Percentiles rank a stretch among this genome's conserved stretches.
phyloP scores from a whole-genome alignment of 2,797 vertebrate species.

The Acomys russatus region DNA sequence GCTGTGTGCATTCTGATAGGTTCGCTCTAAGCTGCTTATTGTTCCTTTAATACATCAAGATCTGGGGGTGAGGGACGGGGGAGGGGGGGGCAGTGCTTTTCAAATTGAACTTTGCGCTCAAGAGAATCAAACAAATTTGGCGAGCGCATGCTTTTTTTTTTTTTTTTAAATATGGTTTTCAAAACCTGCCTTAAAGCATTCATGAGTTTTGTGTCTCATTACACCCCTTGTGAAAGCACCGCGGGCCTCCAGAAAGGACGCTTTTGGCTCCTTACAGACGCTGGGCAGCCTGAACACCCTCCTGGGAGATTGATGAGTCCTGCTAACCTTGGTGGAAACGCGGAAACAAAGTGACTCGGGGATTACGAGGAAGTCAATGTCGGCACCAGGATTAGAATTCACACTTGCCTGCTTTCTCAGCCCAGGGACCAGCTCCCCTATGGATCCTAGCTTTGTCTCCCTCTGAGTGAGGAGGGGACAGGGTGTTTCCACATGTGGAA shows the following conservation, averaged over 20 bases:
- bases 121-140: slow-evolving; percentile 50
- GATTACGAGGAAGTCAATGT: slow-evolving; percentile 82
- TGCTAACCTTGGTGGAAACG: slow-evolving; percentile 76
- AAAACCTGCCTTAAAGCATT: slow-evolving; percentile 41
- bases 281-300: slow-evolving; percentile 64
- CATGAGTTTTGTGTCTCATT: slow-evolving; percentile 50
- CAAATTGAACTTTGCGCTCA: slow-evolving; percentile 36
- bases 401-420: slow-evolving; percentile 82
- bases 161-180: slow-evolving; percentile 49
- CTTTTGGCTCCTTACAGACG: slow-evolving; percentile 57
- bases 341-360: slow-evolving; percentile 77
- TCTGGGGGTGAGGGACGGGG: neutral
- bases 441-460: slow-evolving; percentile 65
- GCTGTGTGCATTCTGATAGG: neutral
- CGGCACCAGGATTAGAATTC: slow-evolving; percentile 83
- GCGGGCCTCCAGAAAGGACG: slow-evolving; percentile 27
- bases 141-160: neutral
- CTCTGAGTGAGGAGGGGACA: slow-evolving; percentile 25
- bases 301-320: slow-evolving; percentile 81
- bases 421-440: slow-evolving; percentile 65
- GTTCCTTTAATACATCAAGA: neutral
- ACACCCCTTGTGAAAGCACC: neutral
- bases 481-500: slow-evolving; percentile 68
- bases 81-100: slow-evolving; percentile 16
- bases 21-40: neutral